Base-by-base conservation (phyloP, 2,888 invertebrate species). In the Emmelina monodactyla region DNA sequence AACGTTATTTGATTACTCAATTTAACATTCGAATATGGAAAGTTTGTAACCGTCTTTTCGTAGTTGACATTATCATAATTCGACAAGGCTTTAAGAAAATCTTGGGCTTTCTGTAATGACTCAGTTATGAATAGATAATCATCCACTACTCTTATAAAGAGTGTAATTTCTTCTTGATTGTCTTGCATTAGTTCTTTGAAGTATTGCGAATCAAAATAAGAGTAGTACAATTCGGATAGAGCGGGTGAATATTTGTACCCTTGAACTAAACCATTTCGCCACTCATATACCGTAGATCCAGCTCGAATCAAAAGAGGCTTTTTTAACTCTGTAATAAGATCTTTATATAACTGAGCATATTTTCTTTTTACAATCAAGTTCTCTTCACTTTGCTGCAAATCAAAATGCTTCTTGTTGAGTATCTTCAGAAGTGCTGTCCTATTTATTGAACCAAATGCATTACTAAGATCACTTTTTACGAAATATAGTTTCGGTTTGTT, bases 211-310 rank as follows among this genome's bases (percentile, higher is more conserved):
- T 81, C 81, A 41, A 76, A 49, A 49, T 68, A 49, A 22, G 54
- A 55, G 42, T 81, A 80, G 41, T 78, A 81, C 4, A 80, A 48
- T 46, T 80, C 81, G 1, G 78, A 79, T 1, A 80, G 52, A 1
- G 73, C 76, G n/a, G 81, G 80, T 1, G 81, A 81, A 48, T 69
- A 79, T 47, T 69, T 72, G 39, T 79, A 78, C 1, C 80, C 81
- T 46, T 81, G 81, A 1, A 80, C 71, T 15, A 81, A 52, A 22
- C 80, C 81, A 45, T 64, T 54, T 32, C 54, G 70, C 80, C 81
- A 81, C 48, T 69, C 60, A 47, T 63, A 81, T n/a, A 75, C 52
- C 7, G 78, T 69, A 2, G 76, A 76, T 3, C 81, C 81, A 25
- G 64, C 62, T 19, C 76, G 51, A n/a, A 81, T 60, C 11, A 78